Conservation (phyloP, 2,113 vertebrate genomes). For the Oxyruncus cristatus region DNA sequence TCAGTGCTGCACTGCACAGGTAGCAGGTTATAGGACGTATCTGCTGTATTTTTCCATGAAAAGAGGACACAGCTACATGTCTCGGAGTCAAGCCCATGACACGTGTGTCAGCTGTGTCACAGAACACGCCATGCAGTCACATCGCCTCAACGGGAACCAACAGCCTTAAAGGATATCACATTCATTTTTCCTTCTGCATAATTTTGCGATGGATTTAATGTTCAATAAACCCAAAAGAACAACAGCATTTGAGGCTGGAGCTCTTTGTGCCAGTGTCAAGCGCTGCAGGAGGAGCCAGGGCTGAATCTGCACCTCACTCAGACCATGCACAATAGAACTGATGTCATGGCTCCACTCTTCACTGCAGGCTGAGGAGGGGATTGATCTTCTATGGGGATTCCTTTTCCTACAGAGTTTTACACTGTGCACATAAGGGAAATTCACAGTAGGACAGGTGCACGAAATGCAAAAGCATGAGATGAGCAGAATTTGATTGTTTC, state of each 20-base stretch:
- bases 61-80: background rate
- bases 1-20: background rate
- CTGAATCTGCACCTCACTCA: background rate
- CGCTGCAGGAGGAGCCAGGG: background rate
- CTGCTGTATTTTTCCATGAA: background rate
- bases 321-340: background rate
- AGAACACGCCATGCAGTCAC: background rate
- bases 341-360: background rate
- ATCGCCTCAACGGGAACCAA: background rate
- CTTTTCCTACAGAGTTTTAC: background rate
- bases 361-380: background rate
- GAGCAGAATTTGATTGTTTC: background rate
- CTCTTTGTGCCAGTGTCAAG: background rate
- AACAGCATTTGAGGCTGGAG: background rate
- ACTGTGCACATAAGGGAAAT: background rate
- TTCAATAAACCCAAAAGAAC: constrained; percentile 30
- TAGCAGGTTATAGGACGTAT: background rate
- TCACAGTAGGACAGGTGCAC: background rate
- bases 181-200: constrained; percentile 8
- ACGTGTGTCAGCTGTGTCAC: background rate
- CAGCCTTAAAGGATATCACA: background rate
- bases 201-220: background rate
- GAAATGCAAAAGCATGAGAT: background rate
- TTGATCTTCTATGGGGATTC: background rate
- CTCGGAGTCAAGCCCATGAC: accelerated